phyloP scores from a whole-genome alignment of 2,113 vertebrate species.

The Chaetops frenatus region DNA sequence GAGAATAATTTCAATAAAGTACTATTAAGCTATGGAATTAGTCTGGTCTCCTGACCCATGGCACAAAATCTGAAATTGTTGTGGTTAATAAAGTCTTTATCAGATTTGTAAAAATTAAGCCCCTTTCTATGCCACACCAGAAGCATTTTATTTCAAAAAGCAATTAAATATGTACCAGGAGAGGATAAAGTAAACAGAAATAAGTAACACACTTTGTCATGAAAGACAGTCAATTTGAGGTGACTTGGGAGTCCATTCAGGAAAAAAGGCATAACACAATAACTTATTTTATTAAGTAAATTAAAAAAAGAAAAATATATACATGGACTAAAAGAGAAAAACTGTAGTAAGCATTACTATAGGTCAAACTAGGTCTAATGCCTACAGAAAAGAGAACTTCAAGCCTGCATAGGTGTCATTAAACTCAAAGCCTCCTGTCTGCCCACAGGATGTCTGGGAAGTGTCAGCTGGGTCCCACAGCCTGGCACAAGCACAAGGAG shows the following conservation, averaged over 20 bases:
- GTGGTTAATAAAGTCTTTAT: slow-evolving; percentile 22
- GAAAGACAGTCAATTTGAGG: background rate
- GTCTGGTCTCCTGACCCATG: background rate
- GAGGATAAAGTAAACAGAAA: background rate
- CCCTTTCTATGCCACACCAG: background rate
- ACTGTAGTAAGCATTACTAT: background rate
- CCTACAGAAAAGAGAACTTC: background rate
- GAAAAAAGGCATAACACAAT: background rate
- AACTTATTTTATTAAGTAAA: background rate
- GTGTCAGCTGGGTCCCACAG: background rate
- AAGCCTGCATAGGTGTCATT: background rate
- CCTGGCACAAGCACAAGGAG: background rate
- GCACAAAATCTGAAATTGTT: slow-evolving; percentile 17
- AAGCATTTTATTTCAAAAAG: background rate
- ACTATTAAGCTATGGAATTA: background rate
- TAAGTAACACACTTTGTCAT: background rate
- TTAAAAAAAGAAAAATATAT: rapidly evolving
- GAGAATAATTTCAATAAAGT: background rate
- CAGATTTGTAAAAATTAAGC: slow-evolving; percentile 29
- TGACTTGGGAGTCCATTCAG: background rate
- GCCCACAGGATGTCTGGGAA: background rate
- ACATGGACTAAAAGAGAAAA: background rate
- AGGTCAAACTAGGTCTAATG: background rate
- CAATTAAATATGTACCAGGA: background rate
- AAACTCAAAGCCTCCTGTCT: background rate